phyloP scores from a whole-genome alignment of 2,113 vertebrate genomes.

The Coturnix japonica region DNA sequence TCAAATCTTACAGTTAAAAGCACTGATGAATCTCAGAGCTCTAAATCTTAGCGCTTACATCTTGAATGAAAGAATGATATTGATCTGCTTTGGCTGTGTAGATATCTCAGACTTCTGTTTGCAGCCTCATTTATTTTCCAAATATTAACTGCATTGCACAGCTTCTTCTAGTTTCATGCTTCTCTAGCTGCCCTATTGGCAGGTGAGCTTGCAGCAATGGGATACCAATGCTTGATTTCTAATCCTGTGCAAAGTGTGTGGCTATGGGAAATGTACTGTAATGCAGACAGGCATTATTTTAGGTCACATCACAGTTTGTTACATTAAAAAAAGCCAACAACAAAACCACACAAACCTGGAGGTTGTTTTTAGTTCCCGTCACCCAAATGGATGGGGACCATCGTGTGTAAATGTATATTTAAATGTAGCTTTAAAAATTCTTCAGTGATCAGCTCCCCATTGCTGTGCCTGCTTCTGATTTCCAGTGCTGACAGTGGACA shows the following conservation, averaged over 20 bases:
- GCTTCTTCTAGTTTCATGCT: neutral
- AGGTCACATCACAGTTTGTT: neutral
- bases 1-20: neutral
- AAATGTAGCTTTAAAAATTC: neutral
- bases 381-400: neutral
- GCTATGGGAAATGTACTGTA: neutral
- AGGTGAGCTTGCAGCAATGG: neutral
- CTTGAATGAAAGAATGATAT: neutral
- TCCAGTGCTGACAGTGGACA: neutral
- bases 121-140: neutral
- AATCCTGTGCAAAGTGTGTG: fast-evolving
- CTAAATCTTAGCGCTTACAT: neutral
- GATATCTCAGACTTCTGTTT: neutral
- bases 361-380: neutral
- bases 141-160: neutral
- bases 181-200: neutral
- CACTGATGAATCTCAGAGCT: neutral
- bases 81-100: neutral
- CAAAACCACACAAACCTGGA: neutral
- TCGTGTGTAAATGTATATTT: neutral
- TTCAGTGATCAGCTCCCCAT: neutral
- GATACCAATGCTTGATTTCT: neutral
- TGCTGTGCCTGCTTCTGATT: neutral
- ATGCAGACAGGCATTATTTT: neutral
- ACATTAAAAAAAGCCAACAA: neutral